A percentile compares a stretch with the other conserved stretches of the same genome.
Conservation (phyloP, 1,140 invertebrate species). For the Ruditapes philippinarum region DNA sequence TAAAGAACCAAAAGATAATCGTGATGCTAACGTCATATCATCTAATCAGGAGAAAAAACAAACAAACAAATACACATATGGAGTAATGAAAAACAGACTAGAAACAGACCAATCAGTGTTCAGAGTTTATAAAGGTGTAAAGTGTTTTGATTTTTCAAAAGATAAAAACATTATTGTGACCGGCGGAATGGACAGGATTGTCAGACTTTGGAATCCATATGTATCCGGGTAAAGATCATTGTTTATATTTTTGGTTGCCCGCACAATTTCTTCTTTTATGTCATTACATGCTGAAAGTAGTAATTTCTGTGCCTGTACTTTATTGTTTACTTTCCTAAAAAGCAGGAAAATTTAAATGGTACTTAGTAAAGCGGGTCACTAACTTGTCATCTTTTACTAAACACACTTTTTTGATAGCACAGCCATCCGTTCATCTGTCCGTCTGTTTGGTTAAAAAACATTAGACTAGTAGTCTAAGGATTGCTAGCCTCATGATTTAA, state of each 20-base stretch:
- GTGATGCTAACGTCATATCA: neutral
- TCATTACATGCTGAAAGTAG: too few relatives aligned
- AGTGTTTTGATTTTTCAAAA: slow-evolving; percentile 86
- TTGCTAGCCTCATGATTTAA: too few relatives aligned
- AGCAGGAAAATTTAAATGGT: too few relatives aligned
- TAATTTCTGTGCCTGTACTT: too few relatives aligned
- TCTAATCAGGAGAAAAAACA: slow-evolving; percentile 69
- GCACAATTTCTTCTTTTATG: too few relatives aligned
- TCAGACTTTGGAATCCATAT: slow-evolving; percentile 87
- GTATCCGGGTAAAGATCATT: slow-evolving; percentile 82
- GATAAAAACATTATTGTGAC: slow-evolving; percentile 86
- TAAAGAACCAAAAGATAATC: slow-evolving; percentile 43
- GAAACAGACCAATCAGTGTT: slow-evolving; percentile 85
- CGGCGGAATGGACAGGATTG: slow-evolving; percentile 87
- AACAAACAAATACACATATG: slow-evolving; percentile 72
- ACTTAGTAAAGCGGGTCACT: too few relatives aligned
- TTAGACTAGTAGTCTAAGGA: too few relatives aligned
- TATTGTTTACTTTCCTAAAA: too few relatives aligned
- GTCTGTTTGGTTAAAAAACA: too few relatives aligned
- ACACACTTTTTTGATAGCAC: too few relatives aligned
- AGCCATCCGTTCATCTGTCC: too few relatives aligned
- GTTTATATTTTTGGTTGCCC: neutral
- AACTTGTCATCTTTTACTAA: too few relatives aligned
- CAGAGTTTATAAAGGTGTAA: slow-evolving; percentile 87
- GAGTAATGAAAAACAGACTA: slow-evolving; percentile 74